phyloP scores from a whole-genome alignment of 1,140 invertebrate genomes.

The Metopolophium dirhodum region DNA sequence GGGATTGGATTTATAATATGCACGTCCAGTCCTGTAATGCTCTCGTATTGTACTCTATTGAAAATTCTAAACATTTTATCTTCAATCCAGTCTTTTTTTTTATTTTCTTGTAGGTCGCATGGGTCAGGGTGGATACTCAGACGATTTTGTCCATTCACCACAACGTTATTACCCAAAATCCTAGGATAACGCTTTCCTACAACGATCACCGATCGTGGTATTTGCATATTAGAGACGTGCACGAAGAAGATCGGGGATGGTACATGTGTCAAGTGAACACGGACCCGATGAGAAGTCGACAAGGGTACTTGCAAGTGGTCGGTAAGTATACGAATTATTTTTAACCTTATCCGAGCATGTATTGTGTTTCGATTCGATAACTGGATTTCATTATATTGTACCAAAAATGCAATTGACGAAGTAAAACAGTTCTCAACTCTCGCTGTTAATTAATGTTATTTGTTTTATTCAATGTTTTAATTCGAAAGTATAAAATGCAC shows the following conservation, averaged over 20 bases:
- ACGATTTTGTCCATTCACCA: slow-evolving; percentile 90
- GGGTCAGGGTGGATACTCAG: slow-evolving; percentile 90
- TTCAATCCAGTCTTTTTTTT: neutral
- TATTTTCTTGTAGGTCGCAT: slow-evolving; percentile 74
- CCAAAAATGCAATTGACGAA: neutral
- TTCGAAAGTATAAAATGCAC: neutral
- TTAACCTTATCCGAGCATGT: neutral
- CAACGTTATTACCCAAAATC: slow-evolving; percentile 88
- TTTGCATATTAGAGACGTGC: slow-evolving; percentile 81
- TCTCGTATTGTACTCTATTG: neutral
- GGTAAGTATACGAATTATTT: slow-evolving; percentile 67
- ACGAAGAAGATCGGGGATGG: slow-evolving; percentile 82
- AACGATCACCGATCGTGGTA: slow-evolving; percentile 90
- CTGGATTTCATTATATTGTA: neutral
- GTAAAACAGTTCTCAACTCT: neutral
- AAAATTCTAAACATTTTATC: neutral
- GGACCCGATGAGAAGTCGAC: slow-evolving; percentile 82
- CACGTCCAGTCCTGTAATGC: neutral
- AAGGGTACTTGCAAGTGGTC: slow-evolving; percentile 86
- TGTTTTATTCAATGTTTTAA: neutral
- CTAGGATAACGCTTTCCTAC: slow-evolving; percentile 82
- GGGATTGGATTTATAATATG: neutral
- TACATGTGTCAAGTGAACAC: slow-evolving; percentile 87
- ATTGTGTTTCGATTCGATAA: neutral
- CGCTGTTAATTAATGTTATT: neutral